Evolutionary conservation across 2,888 invertebrate genomes (phyloP), one percentile per base, ranked within the genome.

Genomic region (Oscheius sp.): DNA sequence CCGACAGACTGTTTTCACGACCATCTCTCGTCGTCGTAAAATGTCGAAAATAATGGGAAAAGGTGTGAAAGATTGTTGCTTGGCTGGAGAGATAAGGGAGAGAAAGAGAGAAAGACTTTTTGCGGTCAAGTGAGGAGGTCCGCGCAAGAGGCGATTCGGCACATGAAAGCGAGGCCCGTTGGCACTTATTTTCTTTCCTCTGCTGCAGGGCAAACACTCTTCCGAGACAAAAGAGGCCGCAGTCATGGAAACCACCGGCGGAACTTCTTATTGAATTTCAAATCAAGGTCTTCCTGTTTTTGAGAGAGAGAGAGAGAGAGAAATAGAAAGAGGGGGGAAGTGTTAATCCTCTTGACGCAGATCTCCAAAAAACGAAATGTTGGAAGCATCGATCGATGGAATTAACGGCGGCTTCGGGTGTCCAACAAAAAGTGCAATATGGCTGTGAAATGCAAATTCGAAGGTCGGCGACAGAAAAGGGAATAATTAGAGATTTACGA

Each of bases 181-280:
- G 55, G 33, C 34, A 33, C 37, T 42, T 42, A 17, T n/a, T n/a
- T n/a, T n/a, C n/a, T 20, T n/a, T 3, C 42, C 42, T 37, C 37
- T 37, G 37, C 42, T n/a, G 55, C 34, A 55, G 55, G 55, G 37
- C 55, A 55, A 55, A 55, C 55, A 55, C n/a, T 52, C 29, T 25
- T 10, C 27, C 17, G 55, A 55, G 55, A 55, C 34, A 55, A 33
- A 55, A 55, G 55, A 48, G 48, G 34, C 20, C 23, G 55, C 55
- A 55, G 55, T 55, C 55, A 55, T 55, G 55, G 55, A 55, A 55
- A 55, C 55, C 55, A 37, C 20, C n/a, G n/a, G 42, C 20, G 42
- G 20, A 42, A 12, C 42, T n/a, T 42, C 12, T 42, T 42, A 6
- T 12, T 42, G 12, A 20, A 42, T 20, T n/a, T n/a, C 37, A 8